Conservation (phyloP, 1,140 invertebrate genomes). For the Tetramorium parvispinum region DNA sequence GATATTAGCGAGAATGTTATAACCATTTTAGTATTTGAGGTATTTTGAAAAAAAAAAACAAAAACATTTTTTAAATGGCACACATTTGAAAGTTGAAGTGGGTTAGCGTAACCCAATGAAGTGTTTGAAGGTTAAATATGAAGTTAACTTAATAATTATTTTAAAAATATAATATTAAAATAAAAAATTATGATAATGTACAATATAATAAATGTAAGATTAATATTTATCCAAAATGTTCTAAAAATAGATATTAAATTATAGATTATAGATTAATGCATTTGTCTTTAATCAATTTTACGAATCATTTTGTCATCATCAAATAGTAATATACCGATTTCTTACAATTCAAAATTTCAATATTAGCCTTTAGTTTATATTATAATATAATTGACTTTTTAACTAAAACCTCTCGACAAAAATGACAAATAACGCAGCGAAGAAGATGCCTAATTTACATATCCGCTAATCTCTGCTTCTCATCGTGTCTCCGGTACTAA, state of each 20-base stretch:
- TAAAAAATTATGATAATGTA: background rate
- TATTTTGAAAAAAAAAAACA: no score
- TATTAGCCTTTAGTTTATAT: background rate
- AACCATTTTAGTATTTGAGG: no score
- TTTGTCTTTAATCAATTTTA: slow-evolving; percentile 4
- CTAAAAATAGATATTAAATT: background rate
- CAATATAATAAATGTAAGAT: background rate
- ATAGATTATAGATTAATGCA: background rate
- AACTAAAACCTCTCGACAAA: slow-evolving; percentile 68
- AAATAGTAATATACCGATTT: background rate
- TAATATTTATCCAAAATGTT: background rate
- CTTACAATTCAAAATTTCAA: slow-evolving; percentile 20
- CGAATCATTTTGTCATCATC: background rate
- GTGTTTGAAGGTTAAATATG: no score
- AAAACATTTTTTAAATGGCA: no score
- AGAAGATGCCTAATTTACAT: slow-evolving; percentile 77
- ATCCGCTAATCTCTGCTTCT: slow-evolving; percentile 75
- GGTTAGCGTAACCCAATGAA: no score
- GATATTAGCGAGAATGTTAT: no score
- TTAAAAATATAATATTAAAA: background rate
- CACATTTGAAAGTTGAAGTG: no score
- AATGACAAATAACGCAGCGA: slow-evolving; percentile 77
- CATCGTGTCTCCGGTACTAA: slow-evolving; percentile 69
- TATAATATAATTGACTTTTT: background rate
- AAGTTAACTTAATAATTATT: background rate